Conservation (phyloP, 2,113 vertebrate species). For the Chrysochloris asiatica region DNA sequence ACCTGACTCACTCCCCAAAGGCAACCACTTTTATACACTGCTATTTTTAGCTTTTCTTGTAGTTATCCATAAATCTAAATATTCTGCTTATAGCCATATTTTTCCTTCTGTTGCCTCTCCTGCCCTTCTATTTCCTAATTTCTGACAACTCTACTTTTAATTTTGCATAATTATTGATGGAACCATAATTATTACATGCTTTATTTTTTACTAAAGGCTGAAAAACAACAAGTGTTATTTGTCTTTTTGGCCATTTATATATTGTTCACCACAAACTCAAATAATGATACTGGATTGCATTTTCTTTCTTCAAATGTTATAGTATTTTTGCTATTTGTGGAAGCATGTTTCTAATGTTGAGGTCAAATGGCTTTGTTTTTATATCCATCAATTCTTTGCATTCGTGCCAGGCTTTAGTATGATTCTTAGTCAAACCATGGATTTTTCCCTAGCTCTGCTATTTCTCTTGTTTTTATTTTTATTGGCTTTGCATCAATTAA, state of each 20-base stretch:
- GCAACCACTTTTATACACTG: background rate
- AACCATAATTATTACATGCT: conserved; percentile 24
- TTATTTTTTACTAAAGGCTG: conserved; percentile 21
- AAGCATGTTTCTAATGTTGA: conserved; percentile 26
- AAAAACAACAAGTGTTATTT: conserved; percentile 51
- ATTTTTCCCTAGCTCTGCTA: background rate
- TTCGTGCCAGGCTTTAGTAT: background rate
- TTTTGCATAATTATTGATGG: conserved; percentile 5
- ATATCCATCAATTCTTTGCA: background rate
- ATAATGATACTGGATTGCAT: conserved; percentile 29
- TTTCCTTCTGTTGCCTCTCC: background rate
- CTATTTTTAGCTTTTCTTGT: background rate
- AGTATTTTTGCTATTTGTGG: conserved; percentile 1
- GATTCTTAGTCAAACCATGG: background rate
- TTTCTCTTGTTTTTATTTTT: background rate
- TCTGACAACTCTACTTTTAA: conserved; percentile 13
- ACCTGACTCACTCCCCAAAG: background rate
- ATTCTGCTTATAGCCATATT: background rate
- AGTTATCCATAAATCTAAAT: conserved; percentile 1
- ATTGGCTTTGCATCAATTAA: background rate
- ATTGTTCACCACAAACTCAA: conserved; percentile 16
- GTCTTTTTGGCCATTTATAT: background rate
- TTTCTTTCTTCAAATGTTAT: conserved; percentile 39
- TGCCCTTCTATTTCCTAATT: background rate
- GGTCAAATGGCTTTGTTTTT: conserved; percentile 27